phyloP scores from a whole-genome alignment of 1,140 invertebrate genomes.

The Vollenhovia emeryi region DNA sequence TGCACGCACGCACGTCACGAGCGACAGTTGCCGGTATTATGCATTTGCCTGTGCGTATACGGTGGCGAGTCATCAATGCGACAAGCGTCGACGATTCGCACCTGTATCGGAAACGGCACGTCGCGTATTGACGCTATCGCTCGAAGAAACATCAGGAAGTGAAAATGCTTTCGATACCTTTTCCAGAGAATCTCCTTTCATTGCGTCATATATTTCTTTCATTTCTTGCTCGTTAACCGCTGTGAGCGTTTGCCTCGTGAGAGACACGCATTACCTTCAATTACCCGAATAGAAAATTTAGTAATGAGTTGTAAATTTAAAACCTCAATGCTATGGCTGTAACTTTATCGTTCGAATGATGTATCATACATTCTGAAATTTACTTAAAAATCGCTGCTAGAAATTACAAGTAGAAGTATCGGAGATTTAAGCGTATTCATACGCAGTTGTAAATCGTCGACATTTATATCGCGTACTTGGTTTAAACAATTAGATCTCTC shows the following conservation, averaged over 20 bases:
- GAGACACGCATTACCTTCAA: background rate
- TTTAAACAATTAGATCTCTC: conserved; percentile 70
- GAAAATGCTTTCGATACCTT: conserved; percentile 13
- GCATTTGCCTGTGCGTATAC: conserved; percentile 46
- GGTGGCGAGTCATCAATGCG: conserved; percentile 35
- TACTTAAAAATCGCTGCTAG: too few relatives aligned
- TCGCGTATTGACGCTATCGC: conserved; percentile 6
- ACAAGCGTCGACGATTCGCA: conserved; percentile 38
- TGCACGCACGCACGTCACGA: conserved; percentile 44
- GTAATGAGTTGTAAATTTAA: conserved; percentile 15
- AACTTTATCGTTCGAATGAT: background rate
- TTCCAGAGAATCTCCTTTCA: conserved; percentile 15
- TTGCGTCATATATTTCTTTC: conserved; percentile 21
- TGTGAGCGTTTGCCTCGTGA: background rate
- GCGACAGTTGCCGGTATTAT: conserved; percentile 27
- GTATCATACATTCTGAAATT: background rate
- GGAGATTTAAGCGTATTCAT: background rate
- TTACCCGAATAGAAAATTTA: background rate
- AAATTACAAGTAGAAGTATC: background rate
- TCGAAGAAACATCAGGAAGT: conserved; percentile 21
- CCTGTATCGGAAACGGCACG: conserved; percentile 42
- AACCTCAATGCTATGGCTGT: background rate
- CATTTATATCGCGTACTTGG: conserved; percentile 5
- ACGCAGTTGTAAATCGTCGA: background rate
- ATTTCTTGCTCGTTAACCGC: conserved; percentile 35